A percentile compares a stretch with the other conserved stretches of the same genome.
These are phyloP conservation scores for Lagria hirta DNA, from an alignment of 2,888 invertebrate genomes.

Conservation along the genomic window DNA sequence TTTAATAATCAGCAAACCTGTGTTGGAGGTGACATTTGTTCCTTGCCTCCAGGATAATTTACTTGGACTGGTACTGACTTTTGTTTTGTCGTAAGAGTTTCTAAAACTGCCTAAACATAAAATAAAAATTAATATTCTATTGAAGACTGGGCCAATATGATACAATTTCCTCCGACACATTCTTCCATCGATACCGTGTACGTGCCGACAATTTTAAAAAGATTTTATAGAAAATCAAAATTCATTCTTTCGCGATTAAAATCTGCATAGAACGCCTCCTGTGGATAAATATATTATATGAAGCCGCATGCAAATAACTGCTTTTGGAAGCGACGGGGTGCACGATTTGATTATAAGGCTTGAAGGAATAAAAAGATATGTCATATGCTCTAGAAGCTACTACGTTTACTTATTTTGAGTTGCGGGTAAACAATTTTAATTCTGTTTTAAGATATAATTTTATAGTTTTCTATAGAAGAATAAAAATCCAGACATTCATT, in stretches of 20 bases:
- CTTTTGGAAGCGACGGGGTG: conserved; percentile 35
- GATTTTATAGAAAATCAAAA: conserved; percentile 53
- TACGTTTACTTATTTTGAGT: too few relatives aligned
- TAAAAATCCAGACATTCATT: too few relatives aligned
- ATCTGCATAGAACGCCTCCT: conserved; percentile 46
- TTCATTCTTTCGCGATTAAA: conserved; percentile 54
- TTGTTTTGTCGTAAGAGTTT: conserved; percentile 24
- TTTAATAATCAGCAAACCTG: too few relatives aligned
- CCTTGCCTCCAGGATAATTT: conserved; percentile 34
- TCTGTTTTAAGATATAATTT: too few relatives aligned
- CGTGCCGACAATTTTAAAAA: conserved; percentile 48
- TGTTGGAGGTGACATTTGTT: too few relatives aligned
- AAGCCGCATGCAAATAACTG: conserved; percentile 36
- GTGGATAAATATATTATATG: conserved; percentile 49
- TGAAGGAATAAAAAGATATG: conserved; percentile 13
- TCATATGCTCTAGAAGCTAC: too few relatives aligned
- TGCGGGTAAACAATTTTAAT: too few relatives aligned
- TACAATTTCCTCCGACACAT: conserved; percentile 32
- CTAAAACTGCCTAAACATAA: conserved; percentile 28
- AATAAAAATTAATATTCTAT: conserved; percentile 22
- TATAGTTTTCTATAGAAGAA: too few relatives aligned
- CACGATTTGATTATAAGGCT: conserved; percentile 36
- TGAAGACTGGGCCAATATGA: conserved; percentile 7
- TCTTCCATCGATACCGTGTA: conserved; percentile 36
- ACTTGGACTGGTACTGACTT: conserved; percentile 17